Percentiles rank a stretch among this genome's conserved stretches.
Evolutionary conservation across 2,888 invertebrate species (phyloP).

Genomic region (Odontomyia ornata): DNA sequence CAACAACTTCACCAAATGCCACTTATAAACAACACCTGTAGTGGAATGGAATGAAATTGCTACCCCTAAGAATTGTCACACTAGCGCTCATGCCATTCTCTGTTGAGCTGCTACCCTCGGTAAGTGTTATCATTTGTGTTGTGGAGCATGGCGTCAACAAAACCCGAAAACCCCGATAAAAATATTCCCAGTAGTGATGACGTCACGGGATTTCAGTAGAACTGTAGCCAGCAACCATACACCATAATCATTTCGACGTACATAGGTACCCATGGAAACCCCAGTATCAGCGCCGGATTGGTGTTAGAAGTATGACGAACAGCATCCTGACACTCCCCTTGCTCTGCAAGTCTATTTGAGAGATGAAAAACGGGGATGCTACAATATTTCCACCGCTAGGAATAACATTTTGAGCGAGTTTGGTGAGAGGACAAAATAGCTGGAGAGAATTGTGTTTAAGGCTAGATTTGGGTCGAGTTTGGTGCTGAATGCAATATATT

Average conservation of each 20-base stretch:
- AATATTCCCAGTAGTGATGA: slow-evolving; percentile 35
- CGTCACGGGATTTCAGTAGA: slow-evolving; percentile 31
- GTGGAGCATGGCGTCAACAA: slow-evolving; percentile 38
- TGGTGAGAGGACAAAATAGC: neutral
- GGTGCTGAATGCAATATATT: neutral
- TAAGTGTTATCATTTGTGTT: slow-evolving; percentile 20
- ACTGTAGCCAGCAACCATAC: neutral
- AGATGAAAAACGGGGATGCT: neutral
- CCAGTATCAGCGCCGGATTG: slow-evolving; percentile 44
- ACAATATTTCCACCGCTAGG: too few relatives aligned
- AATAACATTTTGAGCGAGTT: neutral
- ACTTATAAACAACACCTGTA: neutral
- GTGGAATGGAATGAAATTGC: neutral
- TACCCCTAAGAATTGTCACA: too few relatives aligned
- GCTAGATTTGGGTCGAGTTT: neutral
- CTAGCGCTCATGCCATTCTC: too few relatives aligned
- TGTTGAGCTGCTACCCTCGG: neutral
- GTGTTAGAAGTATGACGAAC: neutral
- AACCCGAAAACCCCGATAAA: slow-evolving; percentile 42
- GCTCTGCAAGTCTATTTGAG: neutral
- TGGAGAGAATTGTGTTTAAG: neutral
- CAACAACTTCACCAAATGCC: neutral
- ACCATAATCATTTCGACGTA: slow-evolving; percentile 8
- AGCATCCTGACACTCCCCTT: neutral
- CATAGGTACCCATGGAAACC: slow-evolving; percentile 49